Evolutionary conservation across 2,797 vertebrate genomes (phyloP).

Genomic region (Nannoperca obscura): DNA sequence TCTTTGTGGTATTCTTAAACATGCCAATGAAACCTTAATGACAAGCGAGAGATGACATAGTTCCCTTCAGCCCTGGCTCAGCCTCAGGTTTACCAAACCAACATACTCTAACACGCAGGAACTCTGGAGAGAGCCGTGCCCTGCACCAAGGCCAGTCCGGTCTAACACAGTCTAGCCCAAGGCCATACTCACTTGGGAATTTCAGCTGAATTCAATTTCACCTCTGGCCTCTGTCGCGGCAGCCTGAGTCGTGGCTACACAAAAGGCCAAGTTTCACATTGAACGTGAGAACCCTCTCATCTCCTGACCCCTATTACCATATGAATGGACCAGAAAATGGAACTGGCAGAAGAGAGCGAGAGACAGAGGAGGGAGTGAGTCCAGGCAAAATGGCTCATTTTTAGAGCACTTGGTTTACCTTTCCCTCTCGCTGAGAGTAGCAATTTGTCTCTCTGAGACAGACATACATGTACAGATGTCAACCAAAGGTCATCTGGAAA

Average conservation of each 20-base stretch:
- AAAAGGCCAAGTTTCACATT: slow-evolving; percentile 91
- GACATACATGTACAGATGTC: slow-evolving; percentile 15
- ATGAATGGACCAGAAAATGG: slow-evolving; percentile 89
- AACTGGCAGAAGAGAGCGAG: slow-evolving; percentile 52
- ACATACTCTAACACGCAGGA: slow-evolving; percentile 15
- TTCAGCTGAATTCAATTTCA: slow-evolving; percentile 90
- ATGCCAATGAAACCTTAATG: slow-evolving; percentile 9
- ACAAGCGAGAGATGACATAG: neutral
- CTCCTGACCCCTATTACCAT: slow-evolving; percentile 96
- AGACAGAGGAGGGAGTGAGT: slow-evolving; percentile 36
- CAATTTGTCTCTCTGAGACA: slow-evolving; percentile 20
- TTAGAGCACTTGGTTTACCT: slow-evolving; percentile 41
- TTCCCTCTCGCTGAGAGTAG: neutral
- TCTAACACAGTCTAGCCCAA: slow-evolving; percentile 65
- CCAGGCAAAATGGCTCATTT: slow-evolving; percentile 39
- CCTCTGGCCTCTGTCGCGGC: slow-evolving; percentile 86
- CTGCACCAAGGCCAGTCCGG: slow-evolving; percentile 54
- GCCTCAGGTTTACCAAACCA: slow-evolving; percentile 20
- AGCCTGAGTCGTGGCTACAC: slow-evolving; percentile 87
- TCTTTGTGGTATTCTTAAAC: neutral
- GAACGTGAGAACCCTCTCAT: slow-evolving; percentile 96
- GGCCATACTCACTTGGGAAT: slow-evolving; percentile 84
- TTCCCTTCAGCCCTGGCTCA: slow-evolving; percentile 16
- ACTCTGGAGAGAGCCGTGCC: neutral
- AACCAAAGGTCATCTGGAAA: neutral